Conservation (phyloP, 2,113 vertebrate species). For the Glareola pratincola region DNA sequence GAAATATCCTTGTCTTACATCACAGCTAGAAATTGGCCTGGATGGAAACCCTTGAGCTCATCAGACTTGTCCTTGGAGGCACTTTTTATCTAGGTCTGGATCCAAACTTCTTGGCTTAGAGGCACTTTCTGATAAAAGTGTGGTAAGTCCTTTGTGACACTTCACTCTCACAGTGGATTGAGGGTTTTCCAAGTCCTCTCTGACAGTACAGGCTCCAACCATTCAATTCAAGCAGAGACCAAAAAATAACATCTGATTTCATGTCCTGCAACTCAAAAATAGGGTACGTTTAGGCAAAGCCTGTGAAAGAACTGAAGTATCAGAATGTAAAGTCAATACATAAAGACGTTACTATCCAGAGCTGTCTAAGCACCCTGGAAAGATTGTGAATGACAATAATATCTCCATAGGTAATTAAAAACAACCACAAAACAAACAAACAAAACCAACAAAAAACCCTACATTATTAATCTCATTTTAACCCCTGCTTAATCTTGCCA, state of each 20-base stretch:
- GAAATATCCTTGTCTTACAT: constrained; percentile 1
- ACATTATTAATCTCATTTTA: neutral
- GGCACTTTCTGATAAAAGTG: neutral
- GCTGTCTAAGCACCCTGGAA: neutral
- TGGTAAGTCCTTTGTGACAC: neutral
- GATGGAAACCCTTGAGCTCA: neutral
- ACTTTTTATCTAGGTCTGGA: neutral
- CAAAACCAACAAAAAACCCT: too few relatives aligned
- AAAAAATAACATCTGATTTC: neutral
- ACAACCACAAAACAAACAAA: neutral
- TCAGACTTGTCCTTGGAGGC: neutral
- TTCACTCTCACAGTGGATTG: neutral
- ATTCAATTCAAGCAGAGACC: neutral
- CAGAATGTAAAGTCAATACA: neutral
- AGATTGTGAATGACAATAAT: neutral
- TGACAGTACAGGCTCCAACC: neutral
- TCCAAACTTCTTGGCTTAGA: neutral
- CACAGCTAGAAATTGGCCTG: neutral
- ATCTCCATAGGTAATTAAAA: neutral
- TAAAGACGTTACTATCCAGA: neutral
- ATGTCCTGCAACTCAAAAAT: neutral
- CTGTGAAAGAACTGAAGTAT: neutral
- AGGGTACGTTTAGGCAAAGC: neutral
- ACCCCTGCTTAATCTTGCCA: neutral
- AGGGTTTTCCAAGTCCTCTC: neutral